These are phyloP conservation scores for Galeopsomyia nigrocyanea DNA, from an alignment of 2,888 invertebrate species.

Conservation along the genomic window DNA sequence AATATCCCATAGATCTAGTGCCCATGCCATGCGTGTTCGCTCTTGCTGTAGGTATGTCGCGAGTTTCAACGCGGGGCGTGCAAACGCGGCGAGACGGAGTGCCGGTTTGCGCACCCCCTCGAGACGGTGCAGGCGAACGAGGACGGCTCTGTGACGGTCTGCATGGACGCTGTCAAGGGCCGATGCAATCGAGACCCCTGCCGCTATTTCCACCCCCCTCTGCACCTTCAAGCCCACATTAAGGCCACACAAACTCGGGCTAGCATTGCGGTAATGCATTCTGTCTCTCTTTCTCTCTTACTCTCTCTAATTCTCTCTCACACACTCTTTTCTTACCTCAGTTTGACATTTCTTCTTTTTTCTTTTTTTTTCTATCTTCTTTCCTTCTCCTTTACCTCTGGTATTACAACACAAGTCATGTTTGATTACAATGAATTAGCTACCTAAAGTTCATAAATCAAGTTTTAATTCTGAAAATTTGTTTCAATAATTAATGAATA, in stretches of 20 bases:
- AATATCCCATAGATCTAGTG: constrained; percentile 66
- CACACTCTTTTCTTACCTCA: constrained; percentile 22
- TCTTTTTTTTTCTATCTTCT: constrained; percentile 48
- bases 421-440: not conserved
- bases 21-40: constrained; percentile 70
- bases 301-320: constrained; percentile 48
- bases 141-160: constrained; percentile 99
- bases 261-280: constrained; percentile 70
- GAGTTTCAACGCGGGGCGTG: constrained; percentile 99
- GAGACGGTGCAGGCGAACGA: constrained; percentile 96
- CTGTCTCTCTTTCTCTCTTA: constrained; percentile 64
- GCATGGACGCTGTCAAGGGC: constrained; percentile 99
- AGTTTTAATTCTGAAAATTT: too few species aligned
- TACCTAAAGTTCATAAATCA: too few species aligned
- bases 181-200: constrained; percentile 99
- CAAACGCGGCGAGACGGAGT: constrained; percentile 97
- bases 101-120: constrained; percentile 99
- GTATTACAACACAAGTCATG: not conserved
- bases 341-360: constrained; percentile 39
- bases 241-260: constrained; percentile 96
- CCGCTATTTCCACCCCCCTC: constrained; percentile 99
- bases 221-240: constrained; percentile 99
- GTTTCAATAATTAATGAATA: too few species aligned
- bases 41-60: constrained; percentile 91
- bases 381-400: constrained; percentile 42